A percentile compares a stretch with the other conserved stretches of the same genome.
Evolutionary conservation across 2,888 invertebrate species (phyloP).

Genomic region (Hipparchia sbordonii): DNA sequence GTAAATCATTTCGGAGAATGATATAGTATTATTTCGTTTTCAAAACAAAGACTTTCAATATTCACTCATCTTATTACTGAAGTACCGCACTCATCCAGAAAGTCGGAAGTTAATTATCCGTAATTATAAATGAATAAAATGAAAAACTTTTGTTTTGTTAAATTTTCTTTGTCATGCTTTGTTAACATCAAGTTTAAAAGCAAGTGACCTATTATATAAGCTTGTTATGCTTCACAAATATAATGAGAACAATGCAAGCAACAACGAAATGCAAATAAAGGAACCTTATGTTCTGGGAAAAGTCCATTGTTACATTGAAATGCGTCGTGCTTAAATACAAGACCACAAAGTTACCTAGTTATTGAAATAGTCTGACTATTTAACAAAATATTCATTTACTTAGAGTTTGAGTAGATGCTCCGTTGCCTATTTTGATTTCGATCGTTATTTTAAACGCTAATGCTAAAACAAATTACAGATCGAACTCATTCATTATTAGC

Average conservation of each 20-base stretch:
- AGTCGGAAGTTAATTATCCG: too few species aligned
- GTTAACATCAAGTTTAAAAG: neutral
- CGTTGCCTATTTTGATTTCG: too few species aligned
- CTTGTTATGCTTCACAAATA: slow-evolving; percentile 11
- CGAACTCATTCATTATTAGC: too few species aligned
- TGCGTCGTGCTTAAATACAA: slow-evolving; percentile 19
- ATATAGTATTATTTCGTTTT: too few species aligned
- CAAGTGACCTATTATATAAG: slow-evolving; percentile 12
- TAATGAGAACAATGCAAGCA: slow-evolving; percentile 14
- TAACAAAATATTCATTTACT: neutral
- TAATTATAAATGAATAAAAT: too few species aligned
- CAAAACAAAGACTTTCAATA: too few species aligned
- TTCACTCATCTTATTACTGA: too few species aligned
- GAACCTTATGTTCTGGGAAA: slow-evolving; percentile 28
- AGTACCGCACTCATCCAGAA: too few species aligned
- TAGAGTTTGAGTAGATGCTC: too few species aligned
- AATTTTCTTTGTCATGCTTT: neutral
- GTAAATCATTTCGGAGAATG: too few species aligned
- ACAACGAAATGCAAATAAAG: slow-evolving; percentile 36
- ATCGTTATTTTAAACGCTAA: too few species aligned
- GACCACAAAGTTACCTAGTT: neutral
- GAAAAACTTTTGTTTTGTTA: neutral
- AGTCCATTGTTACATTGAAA: slow-evolving; percentile 29
- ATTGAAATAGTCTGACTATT: neutral
- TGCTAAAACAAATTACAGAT: too few species aligned